Base-by-base conservation (phyloP, 2,797 vertebrate genomes). In the Gambusia yucatana region DNA sequence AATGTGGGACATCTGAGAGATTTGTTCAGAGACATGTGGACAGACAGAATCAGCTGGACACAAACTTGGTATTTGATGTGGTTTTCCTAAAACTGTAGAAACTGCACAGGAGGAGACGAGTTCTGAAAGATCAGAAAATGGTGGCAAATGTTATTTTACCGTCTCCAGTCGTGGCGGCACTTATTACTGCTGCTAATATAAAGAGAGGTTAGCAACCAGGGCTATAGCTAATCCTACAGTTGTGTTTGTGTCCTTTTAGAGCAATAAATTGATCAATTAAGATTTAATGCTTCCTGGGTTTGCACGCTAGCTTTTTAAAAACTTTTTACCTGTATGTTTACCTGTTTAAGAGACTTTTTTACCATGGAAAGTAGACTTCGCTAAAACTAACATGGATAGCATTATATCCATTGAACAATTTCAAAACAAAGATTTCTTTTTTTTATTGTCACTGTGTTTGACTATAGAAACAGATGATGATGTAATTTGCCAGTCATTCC, bases 1-100 rank as follows among this genome's bases (percentile, higher is more conserved):
- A 87, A 91, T 91, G 69, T 89, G 83, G 77, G 81, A 83, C 77
- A 61, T 81, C 81, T 1, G 0, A 85, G 59, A 71, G 30, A 33
- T 75, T 6, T 78, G 85, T 69, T 69, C 76, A 78, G 83, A 86
- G 79, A 84, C 86, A 84, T 80, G 46, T 73, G 74, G 76, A 82
- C 63, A 59, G 76, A 84, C 65, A 43, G 65, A 43, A 69, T 69
- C 39, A 43, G 65, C 39, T 69, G 39, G 65, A 43, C 22, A 43
- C 22, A 69, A 43, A 43, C 65, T n/a, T 52, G 78, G 46, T n/a
- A 43, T 78, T 73, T 77, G 48, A 8, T 73, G 41, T 11, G 17
- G 22, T 65, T 79, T 65, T 20, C 72, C 72, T 71, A 14, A 36
- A 33, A n/a, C 46, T 50, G 50, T 7, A 33, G 39, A 43, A 47